Base-by-base conservation (phyloP, 1,140 invertebrate genomes). In the Heliothis virescens region DNA sequence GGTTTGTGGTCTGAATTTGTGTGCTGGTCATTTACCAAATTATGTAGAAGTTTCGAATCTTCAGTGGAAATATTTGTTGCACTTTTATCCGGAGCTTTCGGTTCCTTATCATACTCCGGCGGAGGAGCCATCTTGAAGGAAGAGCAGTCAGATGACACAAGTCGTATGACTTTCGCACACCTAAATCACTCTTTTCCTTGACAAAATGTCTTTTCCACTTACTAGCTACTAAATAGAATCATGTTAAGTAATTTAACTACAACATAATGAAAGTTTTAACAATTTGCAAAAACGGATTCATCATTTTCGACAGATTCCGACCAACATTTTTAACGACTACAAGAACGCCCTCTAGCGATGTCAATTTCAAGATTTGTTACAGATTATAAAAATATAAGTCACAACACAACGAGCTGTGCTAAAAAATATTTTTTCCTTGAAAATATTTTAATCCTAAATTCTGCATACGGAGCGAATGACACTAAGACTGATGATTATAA, bases 101-200 rank as follows among this genome's bases (percentile, higher is more conserved):
- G 96, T 95, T 96, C 96, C 94, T 96, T 96, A 94, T 96, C 96
- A 94, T 96, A 95, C 90, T 96, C 96, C 91, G 96, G 96, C 94
- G 96, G 96, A 95, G 96, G 96, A 95, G 96, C 96, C 96, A 97
- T 96, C 93, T 96, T 96, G 94, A 95, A 94, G 89, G 95, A 94
- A 94, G 90, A 92, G 90, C 89, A 95, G 91, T 94, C 92, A 95
- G 93, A 94, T 95, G 93, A 95, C 92, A 94, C 94, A 94, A 94
- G 92, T 95, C 94, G 92, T 95, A 93, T 92, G 94, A 94, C 94
- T 94, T 91, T 92, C 89, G 82, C 86, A 91, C 90, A 91, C 91
- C 87, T 74, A 89, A 89, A 88, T 84, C 88, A 92, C 92, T 91
- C 82, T 87, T 86, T 87, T 86, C 89, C 86, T 85, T 83, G 79